Evolutionary conservation across 2,113 vertebrate species (phyloP), one percentile per base, ranked within the genome.

Genomic region (Diphyllodes magnificus): DNA sequence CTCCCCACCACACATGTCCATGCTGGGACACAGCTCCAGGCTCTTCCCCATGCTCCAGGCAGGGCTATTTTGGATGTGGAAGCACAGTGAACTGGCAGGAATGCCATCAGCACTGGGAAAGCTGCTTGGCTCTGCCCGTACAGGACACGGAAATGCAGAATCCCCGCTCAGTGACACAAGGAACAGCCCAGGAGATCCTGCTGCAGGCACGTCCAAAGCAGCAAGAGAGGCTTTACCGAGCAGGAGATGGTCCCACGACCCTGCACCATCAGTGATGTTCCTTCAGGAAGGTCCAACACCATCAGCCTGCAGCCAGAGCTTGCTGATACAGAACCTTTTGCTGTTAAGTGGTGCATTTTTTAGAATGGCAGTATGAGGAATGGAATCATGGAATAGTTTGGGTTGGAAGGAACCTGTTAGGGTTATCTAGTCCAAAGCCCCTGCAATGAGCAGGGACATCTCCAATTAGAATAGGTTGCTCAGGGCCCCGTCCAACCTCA

Each of bases 221-320:
- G 3, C 14, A 8, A 0, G 0, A 45, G 68, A 15, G 40, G 22
- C 35, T 81, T 47, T 13, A 1, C 31, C n/a, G 76, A 13, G 84
- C n/a, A 45, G 40, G 33, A 71, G 9, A 15, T 20, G 39, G 14
- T 33, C 35, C 80, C 60, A 7, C 10, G 6, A 0, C 49, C 84
- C 65, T 39, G n/a, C 70, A 9, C 54, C 30, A 13, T 1, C 6
- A 8, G 44, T 18, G 30, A 13, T 28, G 23, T 19, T 33, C 16
- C 54, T 49, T 20, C 23, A 51, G 60, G 27, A 60, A 54, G 56
- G 30, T 7, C 15, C 45, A 70, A 2, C 20, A 15, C 21, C 66
- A 5, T 28, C 50, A 17, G 16, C 45, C 56, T 3, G 3, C 8
- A n/a, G 11, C 3, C 15, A 35, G 42, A 68, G 10, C 27, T 16